Evolutionary conservation across 2,797 vertebrate species (phyloP).

Genomic region (Lerista edwardsae): DNA sequence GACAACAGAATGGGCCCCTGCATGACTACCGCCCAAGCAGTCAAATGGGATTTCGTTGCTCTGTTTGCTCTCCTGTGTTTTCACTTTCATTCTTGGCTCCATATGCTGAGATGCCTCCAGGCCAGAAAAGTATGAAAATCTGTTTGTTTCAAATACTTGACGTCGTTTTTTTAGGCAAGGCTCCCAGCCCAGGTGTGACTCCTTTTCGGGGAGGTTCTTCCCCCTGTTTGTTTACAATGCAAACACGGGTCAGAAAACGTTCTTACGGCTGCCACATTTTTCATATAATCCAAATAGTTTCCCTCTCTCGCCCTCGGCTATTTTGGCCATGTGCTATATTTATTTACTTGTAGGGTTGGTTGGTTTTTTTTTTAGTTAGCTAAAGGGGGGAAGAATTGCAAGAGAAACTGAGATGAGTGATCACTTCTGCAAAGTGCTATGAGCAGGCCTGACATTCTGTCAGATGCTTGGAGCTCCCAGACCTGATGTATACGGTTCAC

Average conservation of each 20-base stretch:
- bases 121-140: constrained; percentile 77
- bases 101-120: constrained; percentile 64
- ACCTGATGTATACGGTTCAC: constrained; percentile 80
- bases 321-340: constrained; percentile 63
- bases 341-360: constrained; percentile 47
- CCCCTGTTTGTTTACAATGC: constrained; percentile 67
- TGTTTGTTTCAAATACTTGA: constrained; percentile 77
- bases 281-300: constrained; percentile 61
- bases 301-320: constrained; percentile 58
- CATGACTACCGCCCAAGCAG: background rate
- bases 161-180: constrained; percentile 63
- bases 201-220: constrained; percentile 10
- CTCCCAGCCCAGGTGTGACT: constrained; percentile 80
- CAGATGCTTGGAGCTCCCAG: constrained; percentile 71
- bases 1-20: background rate
- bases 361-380: background rate
- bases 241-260: constrained; percentile 70
- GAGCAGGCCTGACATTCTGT: constrained; percentile 79
- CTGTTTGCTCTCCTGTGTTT: constrained; percentile 64
- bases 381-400: constrained; percentile 1
- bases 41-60: constrained; percentile 10
- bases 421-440: constrained; percentile 69
- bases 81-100: constrained; percentile 70
- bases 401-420: constrained; percentile 73
- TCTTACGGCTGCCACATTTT: constrained; percentile 59